These are phyloP conservation scores for Itoplectis maculator DNA, from an alignment of 2,888 invertebrate genomes.

Conservation along the genomic window DNA sequence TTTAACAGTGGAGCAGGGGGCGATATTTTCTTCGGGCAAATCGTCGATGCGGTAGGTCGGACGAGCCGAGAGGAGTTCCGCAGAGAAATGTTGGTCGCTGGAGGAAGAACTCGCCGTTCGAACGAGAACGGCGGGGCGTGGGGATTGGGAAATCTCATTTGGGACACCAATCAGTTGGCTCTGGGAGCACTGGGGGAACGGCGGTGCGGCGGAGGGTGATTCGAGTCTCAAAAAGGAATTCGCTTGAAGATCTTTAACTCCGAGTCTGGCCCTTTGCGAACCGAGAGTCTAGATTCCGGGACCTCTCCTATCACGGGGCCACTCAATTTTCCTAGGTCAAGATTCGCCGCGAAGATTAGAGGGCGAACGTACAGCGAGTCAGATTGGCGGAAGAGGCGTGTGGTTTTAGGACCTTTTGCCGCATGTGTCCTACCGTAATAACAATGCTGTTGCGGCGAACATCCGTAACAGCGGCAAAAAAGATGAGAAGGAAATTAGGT, in stretches of 20 bases:
- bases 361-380: slow-evolving; percentile 10
- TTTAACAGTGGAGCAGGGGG: slow-evolving; percentile 43
- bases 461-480: slow-evolving; percentile 41
- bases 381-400: neutral
- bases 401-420: slow-evolving; percentile 2
- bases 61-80: slow-evolving; percentile 41
- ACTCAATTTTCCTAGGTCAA: slow-evolving; percentile 59
- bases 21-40: slow-evolving; percentile 41
- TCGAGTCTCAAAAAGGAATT: slow-evolving; percentile 43
- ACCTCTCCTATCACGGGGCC: slow-evolving; percentile 29
- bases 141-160: slow-evolving; percentile 58
- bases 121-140: neutral
- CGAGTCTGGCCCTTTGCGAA: neutral
- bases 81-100: slow-evolving; percentile 36
- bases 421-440: slow-evolving; percentile 10
- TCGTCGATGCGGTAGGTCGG: slow-evolving; percentile 31
- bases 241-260: slow-evolving; percentile 30
- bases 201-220: slow-evolving; percentile 1
- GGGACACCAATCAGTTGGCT: slow-evolving; percentile 59
- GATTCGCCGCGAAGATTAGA: slow-evolving; percentile 49
- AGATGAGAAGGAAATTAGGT: slow-evolving; percentile 58
- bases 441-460: slow-evolving; percentile 39
- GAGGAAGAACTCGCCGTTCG: slow-evolving; percentile 25
- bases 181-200: neutral
- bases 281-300: slow-evolving; percentile 28